phyloP scores from a whole-genome alignment of 35 echinoderm and acorn worm genomes.

The Lytechinus variegatus region DNA sequence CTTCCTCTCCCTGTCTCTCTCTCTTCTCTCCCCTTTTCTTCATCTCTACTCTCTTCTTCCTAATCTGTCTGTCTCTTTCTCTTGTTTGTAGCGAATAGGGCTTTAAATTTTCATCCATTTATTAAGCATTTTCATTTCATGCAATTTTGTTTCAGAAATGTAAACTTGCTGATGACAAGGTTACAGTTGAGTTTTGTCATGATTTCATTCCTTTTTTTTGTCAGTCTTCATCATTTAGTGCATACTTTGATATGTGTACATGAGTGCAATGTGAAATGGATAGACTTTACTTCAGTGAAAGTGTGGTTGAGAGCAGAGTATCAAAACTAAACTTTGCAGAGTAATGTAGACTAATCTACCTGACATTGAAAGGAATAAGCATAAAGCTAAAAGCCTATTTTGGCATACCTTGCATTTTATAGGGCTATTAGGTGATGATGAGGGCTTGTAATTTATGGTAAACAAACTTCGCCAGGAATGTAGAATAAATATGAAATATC shows the following conservation, averaged over 20 bases:
- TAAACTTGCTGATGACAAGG: neutral
- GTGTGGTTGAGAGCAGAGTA: neutral
- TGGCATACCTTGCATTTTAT: neutral
- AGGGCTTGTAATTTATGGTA: slow-evolving; percentile 2
- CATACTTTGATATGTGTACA: too few relatives aligned
- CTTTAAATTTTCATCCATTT: too few relatives aligned
- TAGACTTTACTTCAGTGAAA: too few relatives aligned
- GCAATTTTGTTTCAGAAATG: too few relatives aligned
- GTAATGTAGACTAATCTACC: neutral
- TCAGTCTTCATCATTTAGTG: too few relatives aligned
- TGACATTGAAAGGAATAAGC: neutral
- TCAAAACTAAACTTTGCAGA: neutral
- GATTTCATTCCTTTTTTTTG: too few relatives aligned
- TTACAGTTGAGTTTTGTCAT: too few relatives aligned
- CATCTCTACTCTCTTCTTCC: neutral
- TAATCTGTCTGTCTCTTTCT: neutral
- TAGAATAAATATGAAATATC: neutral
- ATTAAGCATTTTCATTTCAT: too few relatives aligned
- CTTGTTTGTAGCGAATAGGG: neutral
- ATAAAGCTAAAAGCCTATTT: neutral
- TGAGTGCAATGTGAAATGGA: too few relatives aligned
- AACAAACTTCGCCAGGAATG: neutral
- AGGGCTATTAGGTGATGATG: neutral
- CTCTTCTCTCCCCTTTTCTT: neutral
- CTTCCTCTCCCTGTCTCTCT: too few relatives aligned